Evolutionary conservation across 2,888 invertebrate species (phyloP), one percentile per base, ranked within the genome.

Genomic region (Parascotia fuliginaria): DNA sequence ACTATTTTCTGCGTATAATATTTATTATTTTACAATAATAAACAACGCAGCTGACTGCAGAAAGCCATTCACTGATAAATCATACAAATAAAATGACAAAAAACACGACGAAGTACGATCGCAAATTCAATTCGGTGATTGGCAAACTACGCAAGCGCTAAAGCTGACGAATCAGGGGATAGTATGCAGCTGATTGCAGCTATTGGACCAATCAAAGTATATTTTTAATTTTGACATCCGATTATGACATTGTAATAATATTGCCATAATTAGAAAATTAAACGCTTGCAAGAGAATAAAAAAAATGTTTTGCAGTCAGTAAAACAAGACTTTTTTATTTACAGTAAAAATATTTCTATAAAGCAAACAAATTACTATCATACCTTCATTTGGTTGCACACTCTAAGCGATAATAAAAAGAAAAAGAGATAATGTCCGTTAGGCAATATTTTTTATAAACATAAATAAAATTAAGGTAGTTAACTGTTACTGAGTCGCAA

Each of bases 21-120:
- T 46, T 56, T 70, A 70, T 66, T 68, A 68, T 60, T 70, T 54
- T 54, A 49, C 54, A 60, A 63, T 63, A 66, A 66, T 56, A 68
- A 68, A 70, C 70, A 65, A 67, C 45, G 47, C 63, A 62, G 47
- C 59, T 45, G 43, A 55, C 46, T 40, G 11, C 48, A 49, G 45
- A 56, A 50, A 32, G 9, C 9, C 34, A 36, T 43, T 43, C 43
- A 50, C 49, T 54, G 42, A 46, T 43, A 55, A 41, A 32, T 31
- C 31, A 44, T 42, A 39, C 41, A 33, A 49, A 68, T 45, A 59
- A 55, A 34, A 16, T 41, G 39, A 15, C 5, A 28, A 33, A 41
- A 40, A 50, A 55, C 28, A 60, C 46, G 55, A 56, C 55, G 36
- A 42, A 28, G 9, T 3, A 9, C 27, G 12, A 3, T 29, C 19